Conservation (phyloP, 2,797 vertebrate genomes). For the Diceros bicornis region DNA sequence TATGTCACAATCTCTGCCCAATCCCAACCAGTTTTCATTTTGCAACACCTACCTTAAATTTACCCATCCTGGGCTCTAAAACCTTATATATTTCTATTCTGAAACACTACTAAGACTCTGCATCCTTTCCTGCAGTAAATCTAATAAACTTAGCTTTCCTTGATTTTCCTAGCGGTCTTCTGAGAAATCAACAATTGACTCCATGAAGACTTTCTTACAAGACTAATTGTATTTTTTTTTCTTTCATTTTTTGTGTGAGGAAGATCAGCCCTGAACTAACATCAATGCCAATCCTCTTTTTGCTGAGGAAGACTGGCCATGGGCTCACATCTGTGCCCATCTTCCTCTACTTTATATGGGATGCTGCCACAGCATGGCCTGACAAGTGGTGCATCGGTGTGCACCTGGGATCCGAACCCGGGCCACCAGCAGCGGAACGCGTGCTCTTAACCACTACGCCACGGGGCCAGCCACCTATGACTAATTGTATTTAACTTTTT, state of each 20-base stretch:
- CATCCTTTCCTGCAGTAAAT: not conserved
- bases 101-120: not conserved
- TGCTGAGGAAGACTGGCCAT: too few relatives aligned
- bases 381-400: too few relatives aligned
- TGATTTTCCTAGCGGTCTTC: slow-evolving; percentile 4
- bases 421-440: too few relatives aligned
- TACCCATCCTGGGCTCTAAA: not conserved
- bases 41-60: not conserved
- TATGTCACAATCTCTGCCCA: not conserved
- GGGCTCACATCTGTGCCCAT: too few relatives aligned
- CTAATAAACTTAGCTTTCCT: slow-evolving; percentile 1
- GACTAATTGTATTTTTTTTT: not conserved
- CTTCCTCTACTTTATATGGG: too few relatives aligned
- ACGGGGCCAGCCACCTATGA: too few relatives aligned
- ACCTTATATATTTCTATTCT: not conserved
- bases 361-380: too few relatives aligned
- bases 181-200: not conserved
- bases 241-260: too few relatives aligned
- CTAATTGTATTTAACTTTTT: not conserved
- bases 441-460: too few relatives aligned
- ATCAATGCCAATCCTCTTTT: too few relatives aligned
- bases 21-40: not conserved
- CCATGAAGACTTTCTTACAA: not conserved
- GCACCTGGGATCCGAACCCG: too few relatives aligned
- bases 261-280: too few relatives aligned